These are phyloP conservation scores for Eubasilissa regina DNA, from an alignment of 1,140 invertebrate genomes.

Conservation along the genomic window DNA sequence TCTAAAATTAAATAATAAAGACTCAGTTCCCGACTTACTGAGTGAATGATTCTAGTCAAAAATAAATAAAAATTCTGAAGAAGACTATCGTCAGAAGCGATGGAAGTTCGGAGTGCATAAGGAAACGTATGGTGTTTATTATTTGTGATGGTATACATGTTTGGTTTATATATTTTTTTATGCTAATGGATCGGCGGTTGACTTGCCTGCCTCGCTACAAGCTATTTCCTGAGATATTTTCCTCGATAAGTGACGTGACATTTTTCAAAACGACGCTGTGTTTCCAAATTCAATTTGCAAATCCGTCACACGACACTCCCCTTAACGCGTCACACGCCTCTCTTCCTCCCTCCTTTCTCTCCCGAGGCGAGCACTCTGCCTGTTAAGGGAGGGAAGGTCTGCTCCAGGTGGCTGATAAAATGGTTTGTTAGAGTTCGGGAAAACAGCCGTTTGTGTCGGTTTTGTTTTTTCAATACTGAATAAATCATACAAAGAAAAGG, in stretches of 20 bases:
- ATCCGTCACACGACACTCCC: constrained; percentile 49
- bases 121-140: too few species aligned
- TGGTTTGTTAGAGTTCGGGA: not conserved
- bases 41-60: too few species aligned
- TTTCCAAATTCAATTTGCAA: constrained; percentile 56
- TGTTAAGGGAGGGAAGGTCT: not conserved
- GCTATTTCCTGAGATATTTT: not conserved
- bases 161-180: too few species aligned
- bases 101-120: too few species aligned
- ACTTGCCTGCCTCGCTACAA: not conserved
- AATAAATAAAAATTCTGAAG: too few species aligned
- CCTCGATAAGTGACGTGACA: constrained; percentile 8
- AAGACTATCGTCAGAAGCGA: too few species aligned
- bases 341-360: not conserved
- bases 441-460: not conserved
- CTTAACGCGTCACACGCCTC: not conserved
- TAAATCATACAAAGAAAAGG: not conserved
- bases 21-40: too few species aligned
- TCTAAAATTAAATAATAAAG: too few species aligned
- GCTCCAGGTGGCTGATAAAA: not conserved
- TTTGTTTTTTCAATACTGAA: not conserved
- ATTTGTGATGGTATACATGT: too few species aligned
- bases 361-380: not conserved
- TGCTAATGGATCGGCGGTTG: too few species aligned
- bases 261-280: constrained; percentile 38